phyloP scores from a whole-genome alignment of 2,113 vertebrate genomes.

The Leptosomus discolor region DNA sequence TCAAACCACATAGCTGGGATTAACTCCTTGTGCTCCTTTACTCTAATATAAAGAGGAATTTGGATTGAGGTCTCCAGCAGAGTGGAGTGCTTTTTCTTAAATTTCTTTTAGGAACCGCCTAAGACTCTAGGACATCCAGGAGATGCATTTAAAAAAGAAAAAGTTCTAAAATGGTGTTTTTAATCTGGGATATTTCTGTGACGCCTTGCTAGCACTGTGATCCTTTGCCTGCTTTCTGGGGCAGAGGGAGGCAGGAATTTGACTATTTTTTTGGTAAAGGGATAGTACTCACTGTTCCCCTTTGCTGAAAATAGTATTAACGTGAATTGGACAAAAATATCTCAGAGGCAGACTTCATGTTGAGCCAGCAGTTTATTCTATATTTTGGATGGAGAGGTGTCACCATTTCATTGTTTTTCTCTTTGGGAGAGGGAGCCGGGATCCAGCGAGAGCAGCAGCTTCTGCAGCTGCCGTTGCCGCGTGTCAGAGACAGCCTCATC shows the following conservation, averaged over 20 bases:
- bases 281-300: neutral
- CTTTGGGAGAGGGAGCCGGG: neutral
- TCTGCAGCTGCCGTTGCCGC: neutral
- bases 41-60: neutral
- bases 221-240: neutral
- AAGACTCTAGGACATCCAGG: neutral
- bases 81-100: neutral
- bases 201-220: neutral
- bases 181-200: neutral
- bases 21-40: neutral
- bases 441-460: neutral
- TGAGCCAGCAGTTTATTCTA: neutral
- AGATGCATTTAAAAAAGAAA: neutral
- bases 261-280: neutral
- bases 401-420: neutral
- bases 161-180: neutral
- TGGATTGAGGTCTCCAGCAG: neutral
- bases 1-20: neutral
- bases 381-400: neutral
- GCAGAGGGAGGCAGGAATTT: neutral
- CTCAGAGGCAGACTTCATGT: neutral
- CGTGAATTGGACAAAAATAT: neutral
- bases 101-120: neutral
- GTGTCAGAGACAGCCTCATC: neutral
- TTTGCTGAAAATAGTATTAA: neutral